Evolutionary conservation across 2,888 invertebrate genomes (phyloP).

Genomic region (Dromius quadrimaculatus): DNA sequence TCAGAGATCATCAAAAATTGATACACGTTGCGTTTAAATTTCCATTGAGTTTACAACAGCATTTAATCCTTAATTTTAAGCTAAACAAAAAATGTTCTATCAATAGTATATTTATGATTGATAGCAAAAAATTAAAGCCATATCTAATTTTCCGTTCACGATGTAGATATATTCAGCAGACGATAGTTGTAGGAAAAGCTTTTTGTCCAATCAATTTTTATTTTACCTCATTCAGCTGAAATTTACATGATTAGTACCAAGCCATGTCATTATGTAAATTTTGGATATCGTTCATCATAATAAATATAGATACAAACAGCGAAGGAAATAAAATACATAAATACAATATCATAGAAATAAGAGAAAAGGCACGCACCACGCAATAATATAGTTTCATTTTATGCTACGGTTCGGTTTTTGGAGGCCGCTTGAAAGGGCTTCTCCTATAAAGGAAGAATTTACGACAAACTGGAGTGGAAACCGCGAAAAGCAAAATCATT

Average conservation of each 20-base stretch:
- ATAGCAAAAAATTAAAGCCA: too few species aligned
- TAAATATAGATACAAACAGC: neutral
- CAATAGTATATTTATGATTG: too few species aligned
- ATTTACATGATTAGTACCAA: conserved; percentile 6
- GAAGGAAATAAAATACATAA: neutral
- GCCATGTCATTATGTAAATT: conserved; percentile 25
- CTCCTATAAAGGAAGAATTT: conserved; percentile 19
- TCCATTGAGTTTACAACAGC: too few species aligned
- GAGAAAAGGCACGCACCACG: neutral
- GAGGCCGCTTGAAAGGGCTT: conserved; percentile 7
- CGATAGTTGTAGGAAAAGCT: too few species aligned
- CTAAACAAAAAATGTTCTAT: too few species aligned
- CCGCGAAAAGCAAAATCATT: conserved; percentile 19
- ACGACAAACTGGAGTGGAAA: conserved; percentile 25
- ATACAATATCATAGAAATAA: neutral
- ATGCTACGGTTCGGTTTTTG: neutral
- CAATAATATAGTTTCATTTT: conserved; percentile 22
- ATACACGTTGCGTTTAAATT: too few species aligned
- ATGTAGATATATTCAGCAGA: too few species aligned
- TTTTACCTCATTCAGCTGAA: too few species aligned
- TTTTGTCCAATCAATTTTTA: too few species aligned
- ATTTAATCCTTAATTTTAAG: too few species aligned
- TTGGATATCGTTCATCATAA: conserved; percentile 8
- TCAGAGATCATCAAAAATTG: too few species aligned
- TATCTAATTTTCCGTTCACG: too few species aligned